These are phyloP conservation scores for Ictidomys tridecemlineatus DNA, from an alignment of 2,113 vertebrate species.

Conservation along the genomic window DNA sequence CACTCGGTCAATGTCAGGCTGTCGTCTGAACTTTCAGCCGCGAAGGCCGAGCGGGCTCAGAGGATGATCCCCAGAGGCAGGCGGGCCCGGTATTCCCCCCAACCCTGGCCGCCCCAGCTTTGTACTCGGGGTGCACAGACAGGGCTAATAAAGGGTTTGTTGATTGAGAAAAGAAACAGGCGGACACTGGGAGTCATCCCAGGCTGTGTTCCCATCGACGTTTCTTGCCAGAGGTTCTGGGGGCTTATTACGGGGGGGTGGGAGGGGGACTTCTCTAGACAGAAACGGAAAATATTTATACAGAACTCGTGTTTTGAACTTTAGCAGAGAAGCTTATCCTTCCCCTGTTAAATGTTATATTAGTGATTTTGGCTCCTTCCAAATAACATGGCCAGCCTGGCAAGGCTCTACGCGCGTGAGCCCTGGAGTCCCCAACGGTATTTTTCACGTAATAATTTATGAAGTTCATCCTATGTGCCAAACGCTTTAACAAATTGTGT, in stretches of 20 bases:
- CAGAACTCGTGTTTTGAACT: background rate
- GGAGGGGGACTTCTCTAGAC: background rate
- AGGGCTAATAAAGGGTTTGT: background rate
- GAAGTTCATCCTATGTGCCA: background rate
- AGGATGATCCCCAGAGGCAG: fast-evolving
- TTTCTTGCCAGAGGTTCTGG: background rate
- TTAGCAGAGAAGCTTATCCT: background rate
- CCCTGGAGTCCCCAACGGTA: background rate
- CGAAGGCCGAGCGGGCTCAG: background rate
- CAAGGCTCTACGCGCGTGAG: fast-evolving
- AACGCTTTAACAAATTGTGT: background rate
- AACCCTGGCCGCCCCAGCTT: background rate
- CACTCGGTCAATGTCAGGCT: background rate
- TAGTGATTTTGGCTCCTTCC: background rate
- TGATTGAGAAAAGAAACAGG: slow-evolving; percentile 15
- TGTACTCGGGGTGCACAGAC: background rate
- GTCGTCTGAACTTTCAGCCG: background rate
- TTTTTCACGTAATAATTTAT: background rate
- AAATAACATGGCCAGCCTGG: too few relatives aligned
- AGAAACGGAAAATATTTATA: background rate
- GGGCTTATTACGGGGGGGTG: background rate
- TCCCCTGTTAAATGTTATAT: background rate
- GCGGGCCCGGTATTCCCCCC: background rate
- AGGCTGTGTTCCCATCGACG: background rate
- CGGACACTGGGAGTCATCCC: background rate